Evolutionary conservation across 2,113 vertebrate genomes (phyloP), one percentile per base, ranked within the genome.

Genomic region (Chiloscyllium plagiosum): DNA sequence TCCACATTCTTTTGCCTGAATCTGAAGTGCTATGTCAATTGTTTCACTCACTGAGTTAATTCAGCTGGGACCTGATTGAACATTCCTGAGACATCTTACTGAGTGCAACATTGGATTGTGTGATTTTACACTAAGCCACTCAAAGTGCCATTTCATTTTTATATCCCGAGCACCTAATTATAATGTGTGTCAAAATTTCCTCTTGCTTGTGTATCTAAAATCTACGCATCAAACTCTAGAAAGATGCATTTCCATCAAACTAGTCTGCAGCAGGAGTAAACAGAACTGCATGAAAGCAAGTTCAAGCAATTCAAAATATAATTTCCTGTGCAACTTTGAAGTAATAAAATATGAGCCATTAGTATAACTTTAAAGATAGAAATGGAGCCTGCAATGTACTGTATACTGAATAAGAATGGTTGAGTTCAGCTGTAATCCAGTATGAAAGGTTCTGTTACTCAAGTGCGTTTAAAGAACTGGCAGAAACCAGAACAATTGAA

Each of bases 131-230:
- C 78, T 42, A n/a, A 72, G 26, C 37, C 78, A 42, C 37, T 42
- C n/a, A 42, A 83, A 83, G n/a, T 83, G 78, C 78, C 78, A 83
- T 83, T 83, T 83, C 37, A 83, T 72, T 72, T 72, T 72, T 72
- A 8, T 47, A 47, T 47, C 42, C 42, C 42, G 42, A 47, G 42
- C 26, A 72, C 17, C 70, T 24, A 7, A 72, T 6, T 29, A 8
- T 72, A 5, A 47, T 47, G 42, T 1, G 42, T 47, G 42, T 47
- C 42, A 47, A 47, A 47, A 47, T 47, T 47, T 72, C 26, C 24
- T 1, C 70, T 72, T 72, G 70, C 26, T 72, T 29, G 22, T 72
- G 5, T 29, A 29, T 72, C 70, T 20, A 29, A 72, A 72, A 29
- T 72, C 26, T 72, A 72, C 70, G 29, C 6, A 22, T 72, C 26